Percentiles rank a stretch among this genome's conserved stretches.
These are phyloP conservation scores for Hippocampus abdominalis DNA, from an alignment of 2,113 vertebrate species.

Conservation along the genomic window DNA sequence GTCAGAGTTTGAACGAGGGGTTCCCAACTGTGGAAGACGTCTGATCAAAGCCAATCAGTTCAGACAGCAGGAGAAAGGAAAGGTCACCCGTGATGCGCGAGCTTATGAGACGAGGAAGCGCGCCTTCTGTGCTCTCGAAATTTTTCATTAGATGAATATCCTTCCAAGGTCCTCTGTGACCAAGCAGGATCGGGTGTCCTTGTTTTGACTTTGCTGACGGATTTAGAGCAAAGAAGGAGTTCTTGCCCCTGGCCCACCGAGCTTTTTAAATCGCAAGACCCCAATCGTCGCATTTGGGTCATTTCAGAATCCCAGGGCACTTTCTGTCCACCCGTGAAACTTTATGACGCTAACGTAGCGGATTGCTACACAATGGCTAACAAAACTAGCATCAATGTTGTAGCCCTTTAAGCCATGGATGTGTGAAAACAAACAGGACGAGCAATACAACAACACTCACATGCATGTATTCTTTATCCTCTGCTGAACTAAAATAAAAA, in stretches of 20 bases:
- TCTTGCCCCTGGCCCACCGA: not conserved
- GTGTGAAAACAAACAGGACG: no score
- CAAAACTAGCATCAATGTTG: no score
- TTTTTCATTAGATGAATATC: not conserved
- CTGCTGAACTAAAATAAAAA: no score
- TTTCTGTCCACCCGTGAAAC: no score
- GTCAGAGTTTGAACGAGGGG: slow-evolving; percentile 20
- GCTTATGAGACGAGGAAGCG: slow-evolving; percentile 30
- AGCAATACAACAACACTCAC: no score
- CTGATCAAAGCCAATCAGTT: slow-evolving; percentile 48
- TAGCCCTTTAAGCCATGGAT: no score
- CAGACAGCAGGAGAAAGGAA: slow-evolving; percentile 52
- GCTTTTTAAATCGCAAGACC: not conserved
- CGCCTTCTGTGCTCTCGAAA: slow-evolving; percentile 25
- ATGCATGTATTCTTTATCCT: no score
- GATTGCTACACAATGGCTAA: no score
- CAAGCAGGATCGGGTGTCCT: not conserved
- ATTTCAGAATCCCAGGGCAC: no score
- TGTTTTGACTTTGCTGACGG: not conserved
- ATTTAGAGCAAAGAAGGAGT: slow-evolving; percentile 15
- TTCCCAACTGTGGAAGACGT: slow-evolving; percentile 29
- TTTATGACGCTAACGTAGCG: no score
- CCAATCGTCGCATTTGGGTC: no score
- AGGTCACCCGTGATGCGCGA: slow-evolving; percentile 57
- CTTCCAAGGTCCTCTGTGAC: not conserved